phyloP scores from a whole-genome alignment of 2,113 vertebrate genomes.

The Chlorodrepanis virens region DNA sequence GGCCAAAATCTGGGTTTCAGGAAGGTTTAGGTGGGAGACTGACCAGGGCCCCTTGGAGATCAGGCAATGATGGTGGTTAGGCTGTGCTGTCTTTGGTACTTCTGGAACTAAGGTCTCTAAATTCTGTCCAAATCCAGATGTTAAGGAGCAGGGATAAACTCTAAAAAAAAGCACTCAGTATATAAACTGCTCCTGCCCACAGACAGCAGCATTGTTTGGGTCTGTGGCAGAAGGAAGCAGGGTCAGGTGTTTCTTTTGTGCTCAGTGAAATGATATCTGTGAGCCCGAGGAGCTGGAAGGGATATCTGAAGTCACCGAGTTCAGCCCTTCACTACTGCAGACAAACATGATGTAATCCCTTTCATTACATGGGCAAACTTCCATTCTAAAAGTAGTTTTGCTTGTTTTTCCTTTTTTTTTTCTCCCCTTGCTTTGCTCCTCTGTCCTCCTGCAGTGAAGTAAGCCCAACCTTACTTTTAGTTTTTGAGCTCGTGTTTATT shows the following conservation, averaged over 20 bases:
- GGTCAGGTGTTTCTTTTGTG: constrained; percentile 51
- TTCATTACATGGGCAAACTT: constrained; percentile 21
- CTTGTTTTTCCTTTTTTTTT: background rate
- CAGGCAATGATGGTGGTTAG: background rate
- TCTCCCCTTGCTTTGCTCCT: background rate
- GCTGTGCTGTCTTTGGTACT: background rate
- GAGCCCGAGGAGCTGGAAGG: background rate
- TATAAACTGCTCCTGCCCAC: background rate
- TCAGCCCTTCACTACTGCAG: constrained; percentile 17
- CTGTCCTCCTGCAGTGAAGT: background rate
- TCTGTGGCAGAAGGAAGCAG: background rate
- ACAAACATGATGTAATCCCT: constrained; percentile 37
- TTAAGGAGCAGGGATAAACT: background rate
- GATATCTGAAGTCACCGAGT: constrained; percentile 11
- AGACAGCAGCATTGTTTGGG: background rate
- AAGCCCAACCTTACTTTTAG: background rate
- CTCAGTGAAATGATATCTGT: background rate
- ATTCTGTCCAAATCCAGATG: background rate
- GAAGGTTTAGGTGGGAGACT: background rate
- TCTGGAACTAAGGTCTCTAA: background rate
- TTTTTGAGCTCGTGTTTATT: background rate
- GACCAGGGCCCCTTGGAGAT: fast-evolving
- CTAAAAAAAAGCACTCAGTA: background rate
- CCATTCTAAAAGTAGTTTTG: constrained; percentile 20
- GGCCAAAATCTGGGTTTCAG: background rate